These are phyloP conservation scores for Coelopa pilipes DNA, from an alignment of 2,888 invertebrate species.

Conservation along the genomic window DNA sequence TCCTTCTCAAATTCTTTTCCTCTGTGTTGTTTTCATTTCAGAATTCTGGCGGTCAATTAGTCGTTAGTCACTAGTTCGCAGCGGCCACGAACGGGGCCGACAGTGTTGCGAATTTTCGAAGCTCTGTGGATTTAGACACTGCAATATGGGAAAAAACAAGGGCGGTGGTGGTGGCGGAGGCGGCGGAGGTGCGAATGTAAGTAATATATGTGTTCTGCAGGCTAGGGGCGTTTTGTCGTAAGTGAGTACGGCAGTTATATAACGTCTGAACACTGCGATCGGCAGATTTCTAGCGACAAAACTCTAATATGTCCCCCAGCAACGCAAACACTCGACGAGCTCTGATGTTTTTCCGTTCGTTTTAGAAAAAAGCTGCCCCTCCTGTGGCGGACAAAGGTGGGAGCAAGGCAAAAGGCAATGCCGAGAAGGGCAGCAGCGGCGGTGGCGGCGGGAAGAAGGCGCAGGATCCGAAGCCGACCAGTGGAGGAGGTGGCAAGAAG, in stretches of 20 bases:
- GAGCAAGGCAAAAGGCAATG: conserved; percentile 36
- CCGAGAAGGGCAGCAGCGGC: conserved; percentile 50
- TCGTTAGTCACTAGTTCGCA: not conserved
- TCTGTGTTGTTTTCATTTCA: too few species aligned
- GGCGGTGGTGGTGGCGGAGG: conserved; percentile 53
- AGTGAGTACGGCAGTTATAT: conserved; percentile 15
- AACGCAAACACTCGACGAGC: too few species aligned
- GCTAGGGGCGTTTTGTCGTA: conserved; percentile 46
- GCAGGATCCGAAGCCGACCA: conserved; percentile 56
- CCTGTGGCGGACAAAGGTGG: conserved; percentile 46
- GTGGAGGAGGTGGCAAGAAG: conserved; percentile 58
- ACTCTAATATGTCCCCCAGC: not conserved
- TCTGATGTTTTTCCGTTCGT: not conserved
- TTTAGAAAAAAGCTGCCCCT: conserved; percentile 57
- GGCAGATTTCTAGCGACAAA: not conserved
- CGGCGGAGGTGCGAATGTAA: conserved; percentile 62
- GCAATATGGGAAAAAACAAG: conserved; percentile 62
- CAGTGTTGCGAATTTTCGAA: not conserved
- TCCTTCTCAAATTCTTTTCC: too few species aligned
- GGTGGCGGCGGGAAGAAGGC: conserved; percentile 54
- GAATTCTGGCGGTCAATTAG: too few species aligned
- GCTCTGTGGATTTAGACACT: conserved; percentile 5
- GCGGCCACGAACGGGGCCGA: not conserved
- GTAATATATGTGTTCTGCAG: conserved; percentile 64
- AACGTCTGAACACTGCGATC: not conserved